These are phyloP conservation scores for Sebastes diaconus DNA, from an alignment of 2,797 vertebrate genomes.

Conservation along the genomic window DNA sequence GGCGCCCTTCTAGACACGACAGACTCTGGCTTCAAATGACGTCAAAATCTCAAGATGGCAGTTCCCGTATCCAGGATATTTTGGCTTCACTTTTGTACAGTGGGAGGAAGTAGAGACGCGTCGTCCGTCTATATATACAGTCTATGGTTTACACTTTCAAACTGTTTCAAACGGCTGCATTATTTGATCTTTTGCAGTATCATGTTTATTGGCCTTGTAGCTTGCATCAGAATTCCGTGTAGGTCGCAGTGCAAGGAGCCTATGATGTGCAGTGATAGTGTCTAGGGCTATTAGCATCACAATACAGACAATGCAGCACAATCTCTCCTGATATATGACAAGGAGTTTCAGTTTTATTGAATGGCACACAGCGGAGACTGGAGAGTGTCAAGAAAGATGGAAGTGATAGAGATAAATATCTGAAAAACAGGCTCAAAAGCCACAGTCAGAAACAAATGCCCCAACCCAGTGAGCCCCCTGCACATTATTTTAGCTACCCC, in stretches of 20 bases:
- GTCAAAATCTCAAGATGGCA: not conserved
- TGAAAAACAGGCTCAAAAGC: slow-evolving; percentile 37
- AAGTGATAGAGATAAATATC: slow-evolving; percentile 24
- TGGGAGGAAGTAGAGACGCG: fast-evolving
- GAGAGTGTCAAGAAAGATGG: slow-evolving; percentile 37
- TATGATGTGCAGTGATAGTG: slow-evolving; percentile 26
- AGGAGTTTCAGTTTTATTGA: slow-evolving; percentile 39
- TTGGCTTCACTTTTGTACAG: not conserved
- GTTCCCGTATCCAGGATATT: not conserved
- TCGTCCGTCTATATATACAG: not conserved
- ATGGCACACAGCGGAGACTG: slow-evolving; percentile 17
- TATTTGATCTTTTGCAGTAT: not conserved
- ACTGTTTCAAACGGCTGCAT: not conserved
- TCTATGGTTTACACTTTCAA: not conserved
- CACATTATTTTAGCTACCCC: slow-evolving; percentile 49
- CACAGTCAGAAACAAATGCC: slow-evolving; percentile 10
- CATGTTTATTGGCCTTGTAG: not conserved
- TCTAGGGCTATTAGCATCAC: slow-evolving; percentile 33
- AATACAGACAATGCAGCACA: slow-evolving; percentile 22
- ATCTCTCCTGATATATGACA: slow-evolving; percentile 25
- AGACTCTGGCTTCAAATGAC: not conserved
- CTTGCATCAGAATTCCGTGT: not conserved
- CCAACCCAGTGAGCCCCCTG: slow-evolving; percentile 16
- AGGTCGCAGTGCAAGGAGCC: not conserved
- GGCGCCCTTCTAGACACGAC: not conserved